Evolutionary conservation across 1,140 invertebrate species (phyloP), one percentile per base, ranked within the genome.

Genomic region (Diabrotica undecimpunctata): DNA sequence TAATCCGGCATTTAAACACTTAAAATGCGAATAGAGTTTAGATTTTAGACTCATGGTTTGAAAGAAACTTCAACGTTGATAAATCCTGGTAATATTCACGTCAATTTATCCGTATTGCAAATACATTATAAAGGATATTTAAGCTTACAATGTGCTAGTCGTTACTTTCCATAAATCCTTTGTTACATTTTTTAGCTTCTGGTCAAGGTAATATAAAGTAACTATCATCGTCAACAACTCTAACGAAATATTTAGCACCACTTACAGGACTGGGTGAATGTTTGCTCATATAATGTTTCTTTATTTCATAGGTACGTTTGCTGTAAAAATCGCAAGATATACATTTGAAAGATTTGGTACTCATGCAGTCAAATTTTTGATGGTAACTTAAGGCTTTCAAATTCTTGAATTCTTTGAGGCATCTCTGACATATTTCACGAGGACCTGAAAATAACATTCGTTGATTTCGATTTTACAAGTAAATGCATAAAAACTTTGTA

Each of bases 301-400:
- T 46, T 5, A 46, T n/a, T n/a, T 46, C 41, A n/a, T 46, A 46
- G 6, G 51, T 59, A 36, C 67, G 25, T 50, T 69, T 69, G 56
- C 64, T 62, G 25, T 58, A 57, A 61, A 63, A 64, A 65, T 82
- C 70, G 70, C 83, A 69, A 57, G 81, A 78, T 9, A 78, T 79
- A 69, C 81, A 82, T 35, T 77, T 74, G 61, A 81, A 81, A 76
- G 80, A 79, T 6, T 80, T 80, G 58, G 80, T 77, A 64, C 81
- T 81, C 14, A 80, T 81, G 63, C 81, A 83, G 64, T 83, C 81
- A 54, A 80, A 82, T 0, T 80, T 79, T 7, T 80, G 73, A 55
- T 83, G 81, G 51, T 79, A 72, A 61, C 79, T 75, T 66, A 81
- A 80, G 6, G 81, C 81, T 63, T 79, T 81, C 5, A 38, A 56